These are phyloP conservation scores for Orycteropus afer DNA, from an alignment of 2,113 vertebrate species.

Conservation along the genomic window DNA sequence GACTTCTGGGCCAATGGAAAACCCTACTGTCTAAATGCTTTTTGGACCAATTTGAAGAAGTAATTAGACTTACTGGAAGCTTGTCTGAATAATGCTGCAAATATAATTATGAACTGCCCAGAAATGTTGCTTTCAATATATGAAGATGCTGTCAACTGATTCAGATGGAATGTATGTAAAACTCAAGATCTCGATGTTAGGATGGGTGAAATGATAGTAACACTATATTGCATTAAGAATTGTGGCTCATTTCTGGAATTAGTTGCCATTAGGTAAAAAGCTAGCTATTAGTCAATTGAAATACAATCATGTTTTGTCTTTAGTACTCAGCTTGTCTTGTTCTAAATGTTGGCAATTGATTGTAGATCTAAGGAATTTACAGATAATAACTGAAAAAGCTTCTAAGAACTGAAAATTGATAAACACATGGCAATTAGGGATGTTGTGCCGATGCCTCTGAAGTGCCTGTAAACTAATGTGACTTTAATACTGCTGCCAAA, in stretches of 20 bases:
- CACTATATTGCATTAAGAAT: conserved; percentile 5
- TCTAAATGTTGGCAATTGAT: conserved; percentile 35
- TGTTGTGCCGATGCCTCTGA: conserved; percentile 21
- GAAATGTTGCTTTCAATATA: conserved; percentile 29
- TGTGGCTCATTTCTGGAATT: conserved; percentile 19
- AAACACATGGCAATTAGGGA: conserved; percentile 23
- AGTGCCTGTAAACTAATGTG: conserved; percentile 55
- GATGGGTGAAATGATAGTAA: conserved; percentile 48
- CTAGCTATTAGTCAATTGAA: neutral
- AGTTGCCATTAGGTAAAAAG: conserved; percentile 43
- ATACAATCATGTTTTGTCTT: neutral
- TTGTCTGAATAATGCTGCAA: conserved; percentile 64
- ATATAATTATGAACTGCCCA: conserved; percentile 60
- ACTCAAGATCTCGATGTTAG: neutral
- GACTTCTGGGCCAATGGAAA: conserved; percentile 71
- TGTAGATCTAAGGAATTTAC: conserved; percentile 53
- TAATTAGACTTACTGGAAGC: conserved; percentile 79
- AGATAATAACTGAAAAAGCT: conserved; percentile 39
- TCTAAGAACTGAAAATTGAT: conserved; percentile 47
- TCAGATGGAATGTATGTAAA: neutral
- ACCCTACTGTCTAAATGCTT: conserved; percentile 72
- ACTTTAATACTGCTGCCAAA: neutral
- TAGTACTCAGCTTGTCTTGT: neutral
- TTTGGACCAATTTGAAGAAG: conserved; percentile 72
- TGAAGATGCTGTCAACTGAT: neutral